Conservation (phyloP, 2,797 vertebrate species). For the Atherinosoma microstoma region DNA sequence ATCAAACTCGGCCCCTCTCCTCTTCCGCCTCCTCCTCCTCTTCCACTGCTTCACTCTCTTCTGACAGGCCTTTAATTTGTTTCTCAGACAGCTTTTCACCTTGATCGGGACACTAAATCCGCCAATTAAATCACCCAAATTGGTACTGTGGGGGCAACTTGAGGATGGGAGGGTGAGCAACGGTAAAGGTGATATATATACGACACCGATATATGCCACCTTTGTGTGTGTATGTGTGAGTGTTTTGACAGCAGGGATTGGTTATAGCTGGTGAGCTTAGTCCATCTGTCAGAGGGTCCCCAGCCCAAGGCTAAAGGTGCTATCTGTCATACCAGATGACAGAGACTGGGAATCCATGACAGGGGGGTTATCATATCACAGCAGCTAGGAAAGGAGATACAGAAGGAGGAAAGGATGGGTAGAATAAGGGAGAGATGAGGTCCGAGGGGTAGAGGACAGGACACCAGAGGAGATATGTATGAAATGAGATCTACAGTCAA, state of each 20-base stretch:
- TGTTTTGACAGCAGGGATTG: constrained; percentile 68
- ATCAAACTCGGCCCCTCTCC: constrained; percentile 46
- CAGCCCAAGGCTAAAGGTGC: constrained; percentile 77
- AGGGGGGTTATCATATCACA: constrained; percentile 69
- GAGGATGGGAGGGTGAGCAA: constrained; percentile 55
- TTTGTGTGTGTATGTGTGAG: constrained; percentile 42
- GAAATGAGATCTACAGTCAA: constrained; percentile 1
- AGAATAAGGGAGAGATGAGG: constrained; percentile 10
- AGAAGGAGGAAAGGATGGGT: constrained; percentile 22
- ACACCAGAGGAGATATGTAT: constrained; percentile 5
- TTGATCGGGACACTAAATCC: constrained; percentile 80
- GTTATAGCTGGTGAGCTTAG: constrained; percentile 65
- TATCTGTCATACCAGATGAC: constrained; percentile 78
- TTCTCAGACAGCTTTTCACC: constrained; percentile 77
- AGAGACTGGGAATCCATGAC: constrained; percentile 74
- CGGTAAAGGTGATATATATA: constrained; percentile 67
- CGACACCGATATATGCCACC: constrained; percentile 34
- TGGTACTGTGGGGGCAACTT: constrained; percentile 66
- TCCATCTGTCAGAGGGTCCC: constrained; percentile 73
- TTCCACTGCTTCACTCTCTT: constrained; percentile 49
- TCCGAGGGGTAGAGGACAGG: constrained; percentile 9
- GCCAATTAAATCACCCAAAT: constrained; percentile 83
- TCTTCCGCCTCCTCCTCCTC: constrained; percentile 17
- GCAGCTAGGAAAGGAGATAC: constrained; percentile 44
- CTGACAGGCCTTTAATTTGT: constrained; percentile 77